A percentile compares a stretch with the other conserved stretches of the same genome.
phyloP scores from a whole-genome alignment of 2,797 vertebrate species.

The Hippopotamyrus pictus region DNA sequence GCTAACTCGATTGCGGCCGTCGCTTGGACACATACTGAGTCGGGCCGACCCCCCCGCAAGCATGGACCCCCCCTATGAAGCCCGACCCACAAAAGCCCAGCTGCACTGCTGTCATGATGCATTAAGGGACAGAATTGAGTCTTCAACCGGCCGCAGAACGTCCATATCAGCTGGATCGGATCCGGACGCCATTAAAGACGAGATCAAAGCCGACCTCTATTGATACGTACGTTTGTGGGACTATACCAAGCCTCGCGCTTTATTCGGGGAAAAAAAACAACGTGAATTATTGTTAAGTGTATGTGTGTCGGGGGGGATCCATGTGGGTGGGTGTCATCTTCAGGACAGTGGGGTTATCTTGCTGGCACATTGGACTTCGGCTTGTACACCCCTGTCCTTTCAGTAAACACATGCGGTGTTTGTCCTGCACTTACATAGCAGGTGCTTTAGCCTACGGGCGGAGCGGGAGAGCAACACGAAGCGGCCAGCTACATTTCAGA shows the following conservation, averaged over 20 bases:
- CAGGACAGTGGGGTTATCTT: background rate
- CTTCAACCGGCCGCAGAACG: background rate
- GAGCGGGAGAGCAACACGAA: background rate
- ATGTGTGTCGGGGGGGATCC: background rate
- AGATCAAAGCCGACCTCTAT: background rate
- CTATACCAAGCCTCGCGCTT: background rate
- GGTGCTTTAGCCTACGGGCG: background rate
- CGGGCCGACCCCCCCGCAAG: constrained; percentile 20
- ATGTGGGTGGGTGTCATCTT: background rate
- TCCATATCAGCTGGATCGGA: background rate
- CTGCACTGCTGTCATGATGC: constrained; percentile 9
- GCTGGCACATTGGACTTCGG: background rate
- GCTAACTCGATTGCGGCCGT: constrained; percentile 58
- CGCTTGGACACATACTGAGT: constrained; percentile 38
- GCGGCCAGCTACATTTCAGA: background rate
- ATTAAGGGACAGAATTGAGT: background rate
- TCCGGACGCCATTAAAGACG: background rate
- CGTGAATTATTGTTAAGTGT: background rate
- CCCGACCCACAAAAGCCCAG: constrained; percentile 31
- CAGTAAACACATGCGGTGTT: background rate
- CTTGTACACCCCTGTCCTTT: background rate
- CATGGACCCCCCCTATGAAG: constrained; percentile 44
- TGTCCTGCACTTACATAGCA: background rate
- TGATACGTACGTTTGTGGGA: background rate
- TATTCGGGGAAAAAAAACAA: background rate